Conservation (phyloP, 1,140 invertebrate genomes). For the Vollenhovia emeryi region DNA sequence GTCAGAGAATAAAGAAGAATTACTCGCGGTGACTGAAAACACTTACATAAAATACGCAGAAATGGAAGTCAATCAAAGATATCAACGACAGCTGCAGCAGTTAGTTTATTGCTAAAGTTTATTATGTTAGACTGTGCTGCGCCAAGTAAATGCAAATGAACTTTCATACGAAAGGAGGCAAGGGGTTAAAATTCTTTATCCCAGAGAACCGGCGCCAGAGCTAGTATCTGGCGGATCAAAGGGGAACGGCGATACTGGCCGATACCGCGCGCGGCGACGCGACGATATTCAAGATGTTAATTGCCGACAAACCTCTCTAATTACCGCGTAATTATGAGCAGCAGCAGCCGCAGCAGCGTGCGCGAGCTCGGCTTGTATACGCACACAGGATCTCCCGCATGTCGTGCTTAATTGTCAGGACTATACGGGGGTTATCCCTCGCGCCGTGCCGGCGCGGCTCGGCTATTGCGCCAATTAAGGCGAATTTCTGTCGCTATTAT, state of each 20-base stretch:
- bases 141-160: background rate
- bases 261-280: conserved; percentile 56
- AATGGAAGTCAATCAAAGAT: background rate
- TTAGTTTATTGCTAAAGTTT: background rate
- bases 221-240: conserved; percentile 25
- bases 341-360: conserved; percentile 49
- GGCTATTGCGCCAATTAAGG: conserved; percentile 82
- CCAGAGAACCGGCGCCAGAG: conserved; percentile 1
- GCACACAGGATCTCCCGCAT: conserved; percentile 74
- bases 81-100: background rate
- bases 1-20: background rate
- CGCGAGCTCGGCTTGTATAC: conserved; percentile 46
- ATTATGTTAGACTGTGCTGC: background rate
- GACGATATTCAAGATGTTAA: conserved; percentile 79
- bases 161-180: background rate
- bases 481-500: conserved; percentile 82
- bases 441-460: conserved; percentile 6
- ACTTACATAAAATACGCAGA: background rate
- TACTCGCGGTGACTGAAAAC: background rate
- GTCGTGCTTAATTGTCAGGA: conserved; percentile 74
- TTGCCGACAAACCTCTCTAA: conserved; percentile 83
- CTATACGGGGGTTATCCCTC: conserved; percentile 47
- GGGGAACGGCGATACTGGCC: conserved; percentile 30
- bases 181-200: conserved; percentile 9
- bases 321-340: conserved; percentile 81